Evolutionary conservation across 2,113 vertebrate species (phyloP), one percentile per base, ranked within the genome.

Genomic region (Verasper variegatus): DNA sequence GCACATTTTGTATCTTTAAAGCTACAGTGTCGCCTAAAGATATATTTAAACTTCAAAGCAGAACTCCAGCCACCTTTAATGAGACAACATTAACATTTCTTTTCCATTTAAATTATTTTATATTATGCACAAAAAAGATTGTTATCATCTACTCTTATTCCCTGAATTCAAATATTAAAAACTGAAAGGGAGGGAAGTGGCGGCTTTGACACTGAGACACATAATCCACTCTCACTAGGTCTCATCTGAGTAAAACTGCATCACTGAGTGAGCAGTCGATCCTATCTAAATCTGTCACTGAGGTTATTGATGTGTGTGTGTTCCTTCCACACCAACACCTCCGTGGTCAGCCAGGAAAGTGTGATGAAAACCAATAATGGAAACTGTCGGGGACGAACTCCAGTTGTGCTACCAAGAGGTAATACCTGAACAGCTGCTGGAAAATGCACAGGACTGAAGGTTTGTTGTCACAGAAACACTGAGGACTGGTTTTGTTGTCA

Each of bases 381-480:
- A 74, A 86, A 79, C 54, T 23, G 66, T 21, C 27, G 3, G 24
- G 62, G 68, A 42, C 4, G 10, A 42, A 56, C 45, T 20, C 8
- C 67, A 61, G 49, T 64, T 64, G 57, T 27, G 49, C 23, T 47
- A 55, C 57, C 63, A 52, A 71, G 26, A 74, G 77, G 58, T 74
- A 54, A 60, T 27, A 74, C 47, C 80, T 68, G 52, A 69, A 57
- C 27, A 67, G 71, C 70, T 71, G 68, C 76, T 59, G 57, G 65
- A 80, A 71, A 82, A 78, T 58, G 42, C 47, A 80, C 3, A 27
- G 68, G 47, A 58, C 74, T 40, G 47, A 40, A 65, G 63, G 57
- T 80, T 71, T 78, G 64, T 83, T 79, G 75, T 82, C 74, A 86
- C 71, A 81, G 74, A 76, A 82, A 83, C 81, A 65, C 76, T 10